Percentiles rank a stretch among this genome's conserved stretches.
phyloP scores from a whole-genome alignment of 2,888 invertebrate species.

The Cosmia trapezina region DNA sequence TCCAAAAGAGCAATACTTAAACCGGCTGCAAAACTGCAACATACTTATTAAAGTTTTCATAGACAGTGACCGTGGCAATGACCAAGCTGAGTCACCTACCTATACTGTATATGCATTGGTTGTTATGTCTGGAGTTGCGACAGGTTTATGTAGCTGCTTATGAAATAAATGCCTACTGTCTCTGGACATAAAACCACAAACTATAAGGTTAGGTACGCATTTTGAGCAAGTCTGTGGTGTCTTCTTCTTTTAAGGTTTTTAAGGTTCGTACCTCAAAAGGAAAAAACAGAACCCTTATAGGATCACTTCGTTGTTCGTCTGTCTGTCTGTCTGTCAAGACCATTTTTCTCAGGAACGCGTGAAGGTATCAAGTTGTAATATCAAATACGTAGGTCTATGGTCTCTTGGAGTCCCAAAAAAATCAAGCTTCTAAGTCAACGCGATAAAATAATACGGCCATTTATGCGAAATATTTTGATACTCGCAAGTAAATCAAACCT shows the following conservation, averaged over 20 bases:
- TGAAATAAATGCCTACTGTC: constrained; percentile 16
- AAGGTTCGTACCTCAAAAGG: no score
- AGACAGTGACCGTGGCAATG: constrained; percentile 18
- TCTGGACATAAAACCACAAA: constrained; percentile 22
- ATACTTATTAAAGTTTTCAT: not conserved
- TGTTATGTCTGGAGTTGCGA: constrained; percentile 19
- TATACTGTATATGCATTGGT: constrained; percentile 9
- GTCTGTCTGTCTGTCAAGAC: no score
- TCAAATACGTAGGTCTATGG: no score
- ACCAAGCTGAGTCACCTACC: constrained; percentile 29
- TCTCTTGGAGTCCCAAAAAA: no score
- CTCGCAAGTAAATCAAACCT: no score
- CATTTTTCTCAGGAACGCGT: no score
- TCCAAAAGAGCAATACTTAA: not conserved
- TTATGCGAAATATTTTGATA: no score
- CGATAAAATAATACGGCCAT: no score
- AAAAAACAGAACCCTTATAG: no score
- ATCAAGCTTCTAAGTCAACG: no score
- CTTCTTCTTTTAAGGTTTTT: not conserved
- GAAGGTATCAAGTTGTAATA: no score
- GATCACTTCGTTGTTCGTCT: no score
- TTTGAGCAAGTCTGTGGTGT: not conserved
- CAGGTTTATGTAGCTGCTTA: constrained; percentile 21
- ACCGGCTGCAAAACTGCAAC: not conserved
- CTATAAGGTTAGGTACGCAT: not conserved